Conservation (phyloP, 2,797 vertebrate genomes). For the Varecia variegata region DNA sequence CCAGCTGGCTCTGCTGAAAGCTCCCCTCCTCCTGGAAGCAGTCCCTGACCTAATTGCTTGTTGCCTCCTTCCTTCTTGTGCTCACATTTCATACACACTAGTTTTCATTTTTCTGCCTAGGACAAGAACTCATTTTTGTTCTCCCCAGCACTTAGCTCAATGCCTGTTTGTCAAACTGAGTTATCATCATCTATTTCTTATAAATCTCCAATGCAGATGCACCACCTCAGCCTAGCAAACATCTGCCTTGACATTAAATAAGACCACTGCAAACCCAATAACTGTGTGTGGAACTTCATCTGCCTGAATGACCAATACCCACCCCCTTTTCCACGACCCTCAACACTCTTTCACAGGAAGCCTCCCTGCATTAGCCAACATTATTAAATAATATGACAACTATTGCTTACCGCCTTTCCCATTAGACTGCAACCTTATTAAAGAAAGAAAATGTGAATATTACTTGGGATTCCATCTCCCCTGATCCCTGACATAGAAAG, state of each 20-base stretch:
- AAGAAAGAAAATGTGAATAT: constrained; percentile 4
- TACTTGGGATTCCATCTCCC: neutral
- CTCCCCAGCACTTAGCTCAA: neutral
- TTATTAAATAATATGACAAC: neutral
- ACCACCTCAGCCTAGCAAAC: neutral
- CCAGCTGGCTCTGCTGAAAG: neutral
- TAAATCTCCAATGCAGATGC: neutral
- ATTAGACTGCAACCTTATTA: neutral
- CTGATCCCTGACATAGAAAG: neutral
- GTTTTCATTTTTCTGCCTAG: neutral
- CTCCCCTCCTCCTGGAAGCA: neutral
- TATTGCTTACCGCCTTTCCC: neutral
- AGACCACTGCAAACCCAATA: neutral
- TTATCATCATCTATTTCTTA: neutral
- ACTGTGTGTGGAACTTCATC: neutral
- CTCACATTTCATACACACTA: neutral
- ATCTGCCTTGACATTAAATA: neutral
- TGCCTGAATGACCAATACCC: neutral
- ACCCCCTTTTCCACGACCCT: neutral
- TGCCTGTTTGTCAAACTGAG: neutral
- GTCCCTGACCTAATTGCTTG: neutral
- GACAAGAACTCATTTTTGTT: neutral
- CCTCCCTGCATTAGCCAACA: neutral
- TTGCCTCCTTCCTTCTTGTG: neutral
- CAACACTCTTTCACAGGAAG: neutral